A percentile compares a stretch with the other conserved stretches of the same genome.
Evolutionary conservation across 2,113 vertebrate genomes (phyloP).

Genomic region (Misgurnus anguillicaudatus): DNA sequence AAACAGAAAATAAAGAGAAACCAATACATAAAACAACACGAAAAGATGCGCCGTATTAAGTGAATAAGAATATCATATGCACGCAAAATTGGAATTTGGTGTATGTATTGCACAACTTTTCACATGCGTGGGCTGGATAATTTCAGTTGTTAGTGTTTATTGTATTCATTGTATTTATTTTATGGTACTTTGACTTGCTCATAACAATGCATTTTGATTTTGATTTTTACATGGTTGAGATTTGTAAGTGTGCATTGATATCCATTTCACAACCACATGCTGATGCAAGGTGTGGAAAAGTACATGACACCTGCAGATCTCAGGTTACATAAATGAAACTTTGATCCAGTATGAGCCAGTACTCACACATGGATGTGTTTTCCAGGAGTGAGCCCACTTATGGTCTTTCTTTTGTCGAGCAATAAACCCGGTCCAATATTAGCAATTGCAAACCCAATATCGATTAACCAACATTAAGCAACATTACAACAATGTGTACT

Average conservation of each 20-base stretch:
- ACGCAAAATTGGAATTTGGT: too few relatives aligned
- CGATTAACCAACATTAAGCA: too few relatives aligned
- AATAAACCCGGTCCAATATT: too few relatives aligned
- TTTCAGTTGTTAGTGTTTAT: background rate
- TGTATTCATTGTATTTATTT: background rate
- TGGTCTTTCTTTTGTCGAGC: constrained; percentile 25
- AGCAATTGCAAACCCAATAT: too few relatives aligned
- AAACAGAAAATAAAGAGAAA: too few relatives aligned
- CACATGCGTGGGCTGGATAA: too few relatives aligned
- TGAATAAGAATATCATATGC: too few relatives aligned
- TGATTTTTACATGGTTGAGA: background rate
- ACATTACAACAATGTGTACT: too few relatives aligned
- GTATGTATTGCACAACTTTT: too few relatives aligned
- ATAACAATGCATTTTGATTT: background rate
- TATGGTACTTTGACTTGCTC: background rate
- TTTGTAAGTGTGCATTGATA: background rate
- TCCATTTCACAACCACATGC: background rate
- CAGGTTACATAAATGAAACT: constrained; percentile 50
- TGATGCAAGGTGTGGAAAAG: constrained; percentile 8
- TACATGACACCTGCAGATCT: background rate
- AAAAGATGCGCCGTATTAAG: too few relatives aligned
- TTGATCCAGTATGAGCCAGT: background rate
- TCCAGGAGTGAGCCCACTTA: too few relatives aligned
- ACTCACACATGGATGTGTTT: background rate
- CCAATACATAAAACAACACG: too few relatives aligned